These are phyloP conservation scores for Aurelia sp. DNA, from an alignment of 30 jellyfish, hydroid and myxozoan species.

Conservation along the genomic window DNA sequence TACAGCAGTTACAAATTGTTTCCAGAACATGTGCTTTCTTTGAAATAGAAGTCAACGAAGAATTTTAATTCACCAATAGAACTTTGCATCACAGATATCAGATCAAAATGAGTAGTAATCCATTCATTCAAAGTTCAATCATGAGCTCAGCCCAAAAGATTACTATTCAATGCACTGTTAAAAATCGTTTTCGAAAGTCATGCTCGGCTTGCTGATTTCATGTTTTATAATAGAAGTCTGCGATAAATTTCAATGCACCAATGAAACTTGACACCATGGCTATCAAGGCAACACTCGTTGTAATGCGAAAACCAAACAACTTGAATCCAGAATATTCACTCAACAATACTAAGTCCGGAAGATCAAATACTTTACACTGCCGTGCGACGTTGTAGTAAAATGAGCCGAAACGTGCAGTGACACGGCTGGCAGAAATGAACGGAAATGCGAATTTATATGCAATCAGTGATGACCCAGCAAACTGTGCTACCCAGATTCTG, in stretches of 20 bases:
- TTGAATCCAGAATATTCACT: constrained; percentile 51
- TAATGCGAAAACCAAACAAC: constrained; percentile 35
- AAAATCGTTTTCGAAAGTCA: too few relatives aligned
- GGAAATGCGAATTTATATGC: constrained; percentile 57
- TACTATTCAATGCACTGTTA: too few relatives aligned
- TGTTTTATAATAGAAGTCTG: constrained; percentile 10
- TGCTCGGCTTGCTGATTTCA: too few relatives aligned
- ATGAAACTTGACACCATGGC: constrained; percentile 47
- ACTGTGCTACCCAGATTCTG: constrained; percentile 39
- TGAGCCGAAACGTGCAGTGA: constrained; percentile 24
- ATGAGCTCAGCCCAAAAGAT: too few relatives aligned
- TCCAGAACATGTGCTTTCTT: too few relatives aligned
- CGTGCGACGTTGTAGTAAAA: constrained; percentile 52
- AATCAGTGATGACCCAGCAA: constrained; percentile 44
- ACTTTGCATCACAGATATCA: constrained; percentile 17
- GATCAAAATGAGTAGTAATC: constrained; percentile 10
- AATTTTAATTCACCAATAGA: constrained; percentile 24
- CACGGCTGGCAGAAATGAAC: constrained; percentile 50
- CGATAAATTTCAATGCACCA: constrained; percentile 49
- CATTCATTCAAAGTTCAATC: too few relatives aligned
- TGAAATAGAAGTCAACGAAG: too few relatives aligned
- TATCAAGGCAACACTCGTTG: constrained; percentile 31
- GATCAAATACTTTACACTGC: constrained; percentile 1
- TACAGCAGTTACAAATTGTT: too few relatives aligned
- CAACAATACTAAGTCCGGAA: constrained; percentile 26